Base-by-base conservation (phyloP, 1,140 invertebrate genomes). In the Nasonia giraulti region DNA sequence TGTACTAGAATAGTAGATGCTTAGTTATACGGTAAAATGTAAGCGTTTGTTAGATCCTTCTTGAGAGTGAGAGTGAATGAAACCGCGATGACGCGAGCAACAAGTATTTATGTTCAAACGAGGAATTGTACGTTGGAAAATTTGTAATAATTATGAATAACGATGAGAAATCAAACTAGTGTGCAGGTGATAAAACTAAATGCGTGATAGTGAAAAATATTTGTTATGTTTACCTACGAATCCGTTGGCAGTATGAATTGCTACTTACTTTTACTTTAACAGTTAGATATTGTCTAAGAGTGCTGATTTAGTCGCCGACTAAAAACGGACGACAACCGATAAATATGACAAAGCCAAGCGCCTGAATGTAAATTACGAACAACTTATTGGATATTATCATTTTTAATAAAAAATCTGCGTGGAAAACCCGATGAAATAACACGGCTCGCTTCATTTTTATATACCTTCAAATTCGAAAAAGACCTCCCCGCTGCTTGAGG, bases 381-480 rank as follows among this genome's bases (percentile, higher is more conserved):
- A 66, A 23, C 1, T 23, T n/a, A 75, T 40, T 82, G 11, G 50
- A 66, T 83, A 66, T 82, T 75, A 50, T n/a, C 20, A n/a, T 77
- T 77, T 83, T 66, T 76, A 77, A 83, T 77, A 77, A 83, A 62
- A 77, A 83, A 62, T n/a, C 2, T n/a, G 17, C 55, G 20, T 62
- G 1, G 27, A 27, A 27, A 7, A 62, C 20, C 55, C 5, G 55
- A 17, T 62, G 55, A 6, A 62, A 17, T 6, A 62, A 62, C 14
- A 20, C 6, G 0, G 55, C 2, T 62, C 20, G 1, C 1, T 62
- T 20, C 6, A 17, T n/a, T 62, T 62, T 6, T 17, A 17, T 17
- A 55, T 20, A 12, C 8, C 50, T 17, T 17, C 40, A 44, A 44
- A 44, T 7, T 44, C 40, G 0, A 44, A 44, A 44, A 44, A 17